Conservation (phyloP, 2,888 invertebrate genomes). For the Tipula lateralis region DNA sequence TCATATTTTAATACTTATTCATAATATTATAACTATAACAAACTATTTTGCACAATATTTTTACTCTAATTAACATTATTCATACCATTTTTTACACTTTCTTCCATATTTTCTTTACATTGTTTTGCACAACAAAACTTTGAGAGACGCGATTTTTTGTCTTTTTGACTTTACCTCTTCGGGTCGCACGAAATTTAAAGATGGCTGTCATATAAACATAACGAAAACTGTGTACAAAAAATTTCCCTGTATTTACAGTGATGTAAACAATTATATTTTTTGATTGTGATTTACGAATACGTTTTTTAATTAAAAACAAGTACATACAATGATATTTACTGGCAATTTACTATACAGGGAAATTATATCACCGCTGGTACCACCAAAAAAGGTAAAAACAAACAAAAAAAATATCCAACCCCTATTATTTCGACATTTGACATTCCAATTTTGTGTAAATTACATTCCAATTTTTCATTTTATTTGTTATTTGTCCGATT, state of each 20-base stretch:
- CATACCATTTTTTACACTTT: constrained; percentile 29
- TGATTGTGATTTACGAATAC: too few relatives aligned
- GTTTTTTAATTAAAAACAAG: too few relatives aligned
- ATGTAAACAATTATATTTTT: too few relatives aligned
- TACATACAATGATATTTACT: too few relatives aligned
- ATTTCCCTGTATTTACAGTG: not conserved
- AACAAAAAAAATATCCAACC: not conserved
- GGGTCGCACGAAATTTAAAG: not conserved
- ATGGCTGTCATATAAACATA: constrained; percentile 1
- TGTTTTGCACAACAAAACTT: constrained; percentile 25
- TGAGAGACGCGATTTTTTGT: not conserved
- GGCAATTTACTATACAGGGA: too few relatives aligned
- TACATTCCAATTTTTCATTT: constrained; percentile 1
- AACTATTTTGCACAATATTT: not conserved
- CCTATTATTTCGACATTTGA: not conserved
- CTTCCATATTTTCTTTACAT: constrained; percentile 28
- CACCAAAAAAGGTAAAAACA: not conserved
- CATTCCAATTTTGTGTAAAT: not conserved
- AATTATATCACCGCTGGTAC: not conserved
- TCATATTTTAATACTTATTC: not conserved
- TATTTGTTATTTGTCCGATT: constrained; percentile 6
- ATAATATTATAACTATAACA: not conserved
- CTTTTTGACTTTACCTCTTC: not conserved
- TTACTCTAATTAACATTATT: not conserved
- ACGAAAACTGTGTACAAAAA: not conserved